Evolutionary conservation across 2,888 invertebrate species (phyloP), one percentile per base, ranked within the genome.

Genomic region (Pelosia muscerda): DNA sequence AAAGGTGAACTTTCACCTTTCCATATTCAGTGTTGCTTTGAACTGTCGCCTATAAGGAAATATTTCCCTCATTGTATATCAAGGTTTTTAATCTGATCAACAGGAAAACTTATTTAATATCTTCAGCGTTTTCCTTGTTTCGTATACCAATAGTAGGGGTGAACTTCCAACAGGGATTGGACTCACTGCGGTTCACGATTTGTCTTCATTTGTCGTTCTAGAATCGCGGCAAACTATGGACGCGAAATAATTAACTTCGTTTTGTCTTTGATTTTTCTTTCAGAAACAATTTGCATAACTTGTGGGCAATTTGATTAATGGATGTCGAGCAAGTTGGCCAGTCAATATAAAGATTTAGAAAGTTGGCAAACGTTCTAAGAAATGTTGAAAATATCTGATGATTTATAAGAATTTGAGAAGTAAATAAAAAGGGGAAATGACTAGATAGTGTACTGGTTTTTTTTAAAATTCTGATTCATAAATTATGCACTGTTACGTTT

Each of bases 201-300:
- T 78, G 72, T 82, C 82, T 82, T 82, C 82, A 82, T 82, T 82
- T 81, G 81, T 75, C 71, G 65, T 64, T 26, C 68, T 65, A 62
- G 75, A 77, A 76, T 73, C 74, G 71, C 64, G 54, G 69, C 71
- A 76, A 77, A 79, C 80, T 79, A 78, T 78, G 62, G 68, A 62
- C 72, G 73, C 68, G 68, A 79, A 76, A 78, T 81, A 82, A 81
- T 81, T 82, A 79, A 79, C 75, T 76, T 57, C 64, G 63, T 67
- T 76, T 76, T 76, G 73, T 74, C 68, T 73, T 72, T 57, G 15
- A 58, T 73, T 75, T 79, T 74, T 77, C 73, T 79, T 72, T 62
- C 59, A 61, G 28, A 59, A 49, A 56, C 61, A 66, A 79, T 79
- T 79, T 81, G 68, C 71, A 71, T 76, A 53, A 63, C 38, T 65